Conservation (phyloP, 2,797 vertebrate species). For the Lateolabrax maculatus region DNA sequence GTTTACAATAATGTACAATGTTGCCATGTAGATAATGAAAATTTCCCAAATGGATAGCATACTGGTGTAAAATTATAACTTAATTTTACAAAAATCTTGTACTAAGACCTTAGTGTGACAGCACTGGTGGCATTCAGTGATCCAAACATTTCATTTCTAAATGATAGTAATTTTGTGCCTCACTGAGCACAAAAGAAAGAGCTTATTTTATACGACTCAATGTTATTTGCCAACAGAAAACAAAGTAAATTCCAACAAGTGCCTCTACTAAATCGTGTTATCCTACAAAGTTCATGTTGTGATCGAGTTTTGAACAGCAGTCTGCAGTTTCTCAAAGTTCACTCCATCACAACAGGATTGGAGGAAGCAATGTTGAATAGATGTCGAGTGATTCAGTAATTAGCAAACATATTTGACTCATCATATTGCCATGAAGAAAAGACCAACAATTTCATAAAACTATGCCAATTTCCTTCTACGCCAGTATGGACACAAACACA, state of each 20-base stretch:
- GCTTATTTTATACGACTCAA: not conserved
- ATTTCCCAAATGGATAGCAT: not conserved
- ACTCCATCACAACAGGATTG: no score
- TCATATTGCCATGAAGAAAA: not conserved
- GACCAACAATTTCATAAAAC: not conserved
- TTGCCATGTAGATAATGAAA: not conserved
- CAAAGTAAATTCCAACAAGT: not conserved
- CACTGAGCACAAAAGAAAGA: not conserved
- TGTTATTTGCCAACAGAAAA: not conserved
- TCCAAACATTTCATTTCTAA: not conserved
- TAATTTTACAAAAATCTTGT: not conserved
- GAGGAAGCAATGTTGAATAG: no score
- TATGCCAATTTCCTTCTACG: fast-evolving
- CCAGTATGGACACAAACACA: not conserved
- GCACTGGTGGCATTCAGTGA: not conserved
- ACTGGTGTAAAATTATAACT: not conserved
- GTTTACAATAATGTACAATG: not conserved
- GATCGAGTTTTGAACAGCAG: not conserved
- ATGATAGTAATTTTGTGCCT: not conserved
- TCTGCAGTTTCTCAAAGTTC: not conserved
- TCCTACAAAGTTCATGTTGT: not conserved
- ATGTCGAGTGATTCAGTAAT: not conserved
- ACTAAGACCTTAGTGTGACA: not conserved
- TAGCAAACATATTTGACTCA: not conserved
- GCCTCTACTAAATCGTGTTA: not conserved